Conservation (phyloP, 2,113 vertebrate genomes). For the Leptodactylus fuscus region DNA sequence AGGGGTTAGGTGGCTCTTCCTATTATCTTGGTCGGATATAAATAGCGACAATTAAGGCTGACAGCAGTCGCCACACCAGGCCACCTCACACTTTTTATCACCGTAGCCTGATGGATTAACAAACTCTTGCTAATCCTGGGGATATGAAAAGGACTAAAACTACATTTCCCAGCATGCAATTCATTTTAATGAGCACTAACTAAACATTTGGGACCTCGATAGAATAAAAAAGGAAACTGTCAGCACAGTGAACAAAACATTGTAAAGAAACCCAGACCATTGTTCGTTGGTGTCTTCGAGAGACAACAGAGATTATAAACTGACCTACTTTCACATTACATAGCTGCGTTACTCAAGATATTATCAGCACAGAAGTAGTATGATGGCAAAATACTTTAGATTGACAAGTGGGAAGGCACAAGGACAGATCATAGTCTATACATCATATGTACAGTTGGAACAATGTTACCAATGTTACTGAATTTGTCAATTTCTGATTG, state of each 20-base stretch:
- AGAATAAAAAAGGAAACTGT: neutral
- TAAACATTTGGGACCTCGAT: neutral
- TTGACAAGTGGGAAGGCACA: neutral
- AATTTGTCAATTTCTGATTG: no score
- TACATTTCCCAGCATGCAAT: constrained; percentile 50
- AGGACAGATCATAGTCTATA: no score
- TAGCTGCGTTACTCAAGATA: neutral
- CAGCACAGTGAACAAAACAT: neutral
- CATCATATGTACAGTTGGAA: no score
- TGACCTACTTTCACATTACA: neutral
- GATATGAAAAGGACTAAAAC: constrained; percentile 46
- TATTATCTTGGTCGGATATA: constrained; percentile 57
- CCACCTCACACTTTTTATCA: constrained; percentile 49
- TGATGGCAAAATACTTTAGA: neutral
- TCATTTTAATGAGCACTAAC: constrained; percentile 13
- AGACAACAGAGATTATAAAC: neutral
- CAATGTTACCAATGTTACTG: no score
- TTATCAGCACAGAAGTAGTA: no score
- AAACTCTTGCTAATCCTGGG: constrained; percentile 35
- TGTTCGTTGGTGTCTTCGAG: neutral
- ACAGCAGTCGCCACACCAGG: constrained; percentile 30
- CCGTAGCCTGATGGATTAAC: constrained; percentile 28
- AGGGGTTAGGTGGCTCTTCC: constrained; percentile 47
- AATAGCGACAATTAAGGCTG: constrained; percentile 55
- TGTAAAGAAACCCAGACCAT: neutral